A percentile compares a stretch with the other conserved stretches of the same genome.
Conservation (phyloP, 1,140 invertebrate species). For the Ceratina calcarata region DNA sequence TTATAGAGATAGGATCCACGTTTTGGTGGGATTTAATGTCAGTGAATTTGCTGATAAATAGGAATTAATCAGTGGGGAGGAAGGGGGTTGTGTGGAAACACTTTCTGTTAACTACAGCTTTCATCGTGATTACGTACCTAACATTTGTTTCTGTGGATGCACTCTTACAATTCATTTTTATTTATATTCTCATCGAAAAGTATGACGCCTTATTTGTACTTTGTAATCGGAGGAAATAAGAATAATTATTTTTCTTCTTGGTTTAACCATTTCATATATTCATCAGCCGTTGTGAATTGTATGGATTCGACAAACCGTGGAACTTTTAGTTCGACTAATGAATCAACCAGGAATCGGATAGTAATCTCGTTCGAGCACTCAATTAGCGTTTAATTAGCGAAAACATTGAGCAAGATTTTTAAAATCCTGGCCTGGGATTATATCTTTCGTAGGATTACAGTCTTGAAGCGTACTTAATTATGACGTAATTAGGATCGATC, state of each 20-base stretch:
- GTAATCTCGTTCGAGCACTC: constrained; percentile 11
- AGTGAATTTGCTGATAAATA: too few relatives aligned
- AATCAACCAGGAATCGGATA: not conserved
- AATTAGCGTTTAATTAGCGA: not conserved
- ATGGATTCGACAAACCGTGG: constrained; percentile 33
- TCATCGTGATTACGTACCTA: too few relatives aligned
- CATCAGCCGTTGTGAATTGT: not conserved
- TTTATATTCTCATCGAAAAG: too few relatives aligned
- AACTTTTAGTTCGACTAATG: constrained; percentile 3
- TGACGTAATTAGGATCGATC: not conserved
- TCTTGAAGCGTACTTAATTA: not conserved
- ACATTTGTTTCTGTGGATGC: too few relatives aligned
- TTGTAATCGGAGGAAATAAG: too few relatives aligned
- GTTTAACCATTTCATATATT: too few relatives aligned
- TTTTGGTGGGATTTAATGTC: not conserved
- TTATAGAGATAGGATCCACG: not conserved
- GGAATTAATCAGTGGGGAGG: too few relatives aligned
- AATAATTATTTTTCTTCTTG: too few relatives aligned
- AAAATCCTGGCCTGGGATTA: not conserved
- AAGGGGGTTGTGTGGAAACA: too few relatives aligned
- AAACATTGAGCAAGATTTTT: not conserved
- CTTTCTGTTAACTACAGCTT: too few relatives aligned
- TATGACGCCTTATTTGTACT: too few relatives aligned
- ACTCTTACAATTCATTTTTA: too few relatives aligned
- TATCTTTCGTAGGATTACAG: not conserved